Conservation (phyloP, 2,888 invertebrate genomes). For the Lypha dubia region DNA sequence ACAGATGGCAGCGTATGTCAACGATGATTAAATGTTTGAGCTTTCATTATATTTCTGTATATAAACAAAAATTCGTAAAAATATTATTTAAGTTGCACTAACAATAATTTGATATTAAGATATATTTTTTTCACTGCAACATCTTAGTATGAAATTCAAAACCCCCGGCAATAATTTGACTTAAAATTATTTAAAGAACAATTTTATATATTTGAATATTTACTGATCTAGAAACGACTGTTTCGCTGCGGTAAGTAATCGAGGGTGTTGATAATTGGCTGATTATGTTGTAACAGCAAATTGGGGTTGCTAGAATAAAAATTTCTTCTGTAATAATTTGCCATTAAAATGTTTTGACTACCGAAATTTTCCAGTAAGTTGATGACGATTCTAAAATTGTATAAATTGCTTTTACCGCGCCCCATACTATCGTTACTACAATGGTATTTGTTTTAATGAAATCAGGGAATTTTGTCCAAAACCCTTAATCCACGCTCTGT, state of each 20-base stretch:
- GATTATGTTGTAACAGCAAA: background rate
- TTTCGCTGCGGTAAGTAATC: background rate
- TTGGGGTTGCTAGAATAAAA: background rate
- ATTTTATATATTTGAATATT: background rate
- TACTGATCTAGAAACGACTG: background rate
- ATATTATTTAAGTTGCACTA: constrained; percentile 41
- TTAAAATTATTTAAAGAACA: background rate
- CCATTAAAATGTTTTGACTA: background rate
- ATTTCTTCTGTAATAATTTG: too few relatives aligned
- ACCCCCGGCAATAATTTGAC: background rate
- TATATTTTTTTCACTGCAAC: constrained; percentile 22
- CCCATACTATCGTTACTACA: too few relatives aligned
- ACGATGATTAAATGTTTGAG: constrained; percentile 68
- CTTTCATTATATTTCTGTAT: constrained; percentile 37
- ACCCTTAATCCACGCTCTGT: too few relatives aligned
- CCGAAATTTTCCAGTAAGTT: too few relatives aligned
- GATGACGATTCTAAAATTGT: too few relatives aligned
- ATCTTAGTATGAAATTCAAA: background rate
- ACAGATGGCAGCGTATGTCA: constrained; percentile 67
- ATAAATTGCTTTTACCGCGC: too few relatives aligned
- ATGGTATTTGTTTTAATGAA: too few relatives aligned
- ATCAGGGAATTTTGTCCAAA: too few relatives aligned
- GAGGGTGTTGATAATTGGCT: background rate
- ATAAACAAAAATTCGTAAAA: background rate
- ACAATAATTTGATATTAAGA: constrained; percentile 27